These are phyloP conservation scores for Oryctolagus cuniculus DNA, from an alignment of 2,113 vertebrate genomes.

Conservation along the genomic window DNA sequence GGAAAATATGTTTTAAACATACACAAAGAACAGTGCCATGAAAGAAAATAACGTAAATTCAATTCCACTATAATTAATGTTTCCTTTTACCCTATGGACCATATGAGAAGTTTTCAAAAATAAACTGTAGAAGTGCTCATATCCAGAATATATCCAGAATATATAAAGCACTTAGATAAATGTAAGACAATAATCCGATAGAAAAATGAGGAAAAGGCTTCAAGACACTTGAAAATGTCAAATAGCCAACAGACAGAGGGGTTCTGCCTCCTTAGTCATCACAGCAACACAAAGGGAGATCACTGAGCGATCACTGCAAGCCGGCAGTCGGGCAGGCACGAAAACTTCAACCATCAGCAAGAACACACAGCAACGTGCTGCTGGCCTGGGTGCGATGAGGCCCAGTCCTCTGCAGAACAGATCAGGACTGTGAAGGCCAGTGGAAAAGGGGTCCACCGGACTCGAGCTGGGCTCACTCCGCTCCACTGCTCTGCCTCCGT, in stretches of 20 bases:
- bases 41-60: constrained; percentile 41
- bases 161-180: neutral
- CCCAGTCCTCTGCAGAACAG: neutral
- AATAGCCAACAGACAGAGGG: neutral
- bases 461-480: neutral
- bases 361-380: neutral
- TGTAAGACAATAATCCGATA: neutral
- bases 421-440: neutral
- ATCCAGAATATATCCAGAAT: neutral
- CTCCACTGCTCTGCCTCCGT: neutral
- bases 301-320: neutral
- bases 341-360: neutral
- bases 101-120: constrained; percentile 40
- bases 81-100: constrained; percentile 34
- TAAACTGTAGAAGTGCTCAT: neutral
- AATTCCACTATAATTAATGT: neutral
- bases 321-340: neutral
- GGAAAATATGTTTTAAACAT: constrained; percentile 1
- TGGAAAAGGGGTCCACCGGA: neutral
- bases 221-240: neutral
- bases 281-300: constrained; percentile 30
- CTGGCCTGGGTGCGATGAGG: neutral
- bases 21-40: neutral
- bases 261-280: neutral
- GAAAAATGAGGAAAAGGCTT: neutral